Base-by-base conservation (phyloP, 2,888 invertebrate genomes). In the Drosophila gaucha region DNA sequence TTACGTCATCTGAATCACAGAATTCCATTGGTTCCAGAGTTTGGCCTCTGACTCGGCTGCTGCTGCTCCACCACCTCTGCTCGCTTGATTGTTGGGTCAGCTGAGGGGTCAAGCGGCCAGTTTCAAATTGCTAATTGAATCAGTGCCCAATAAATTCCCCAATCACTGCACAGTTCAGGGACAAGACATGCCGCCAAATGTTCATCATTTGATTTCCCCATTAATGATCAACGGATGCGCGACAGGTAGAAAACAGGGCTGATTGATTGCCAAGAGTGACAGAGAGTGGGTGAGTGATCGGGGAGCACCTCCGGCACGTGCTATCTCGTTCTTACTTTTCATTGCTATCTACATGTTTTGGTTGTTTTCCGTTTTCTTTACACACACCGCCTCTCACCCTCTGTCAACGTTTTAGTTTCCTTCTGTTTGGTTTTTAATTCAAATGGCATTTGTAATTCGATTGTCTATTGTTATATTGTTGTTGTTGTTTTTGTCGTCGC, bases 361-460 rank as follows among this genome's bases (percentile, higher is more conserved):
- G 31, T 39, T 71, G 55, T 52, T 59, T 67, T 65, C 30, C 65
- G 58, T 59, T 75, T 59, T 39, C 35, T 36, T 30, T 36, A 28
- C 49, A 30, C 22, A 16, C 35, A 31, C 49, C 36, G 30, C 50
- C 33, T 2, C n/a, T 3, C 35, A 12, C 30, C 4, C 20, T 30
- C 51, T 51, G 46, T n/a, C 30, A 16, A 30, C 41, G 58, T 57
- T 56, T 55, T 35, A 22, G 44, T 59, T 67, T 43, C 58, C 46
- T 30, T 39, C 28, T 47, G 47, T 52, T 58, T 67, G 62, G 62
- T 66, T 70, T 85, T 78, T 85, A 75, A 82, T 87, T 87, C 82
- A 78, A 82, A 82, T 78, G 73, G 73, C 67, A 80, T 74, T 74
- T 78, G 83, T 76, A 82, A 85, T 87, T 82, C 83, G 88, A 83